A percentile compares a stretch with the other conserved stretches of the same genome.
Evolutionary conservation across 2,888 invertebrate species (phyloP).

Genomic region (Cistogaster globosa): DNA sequence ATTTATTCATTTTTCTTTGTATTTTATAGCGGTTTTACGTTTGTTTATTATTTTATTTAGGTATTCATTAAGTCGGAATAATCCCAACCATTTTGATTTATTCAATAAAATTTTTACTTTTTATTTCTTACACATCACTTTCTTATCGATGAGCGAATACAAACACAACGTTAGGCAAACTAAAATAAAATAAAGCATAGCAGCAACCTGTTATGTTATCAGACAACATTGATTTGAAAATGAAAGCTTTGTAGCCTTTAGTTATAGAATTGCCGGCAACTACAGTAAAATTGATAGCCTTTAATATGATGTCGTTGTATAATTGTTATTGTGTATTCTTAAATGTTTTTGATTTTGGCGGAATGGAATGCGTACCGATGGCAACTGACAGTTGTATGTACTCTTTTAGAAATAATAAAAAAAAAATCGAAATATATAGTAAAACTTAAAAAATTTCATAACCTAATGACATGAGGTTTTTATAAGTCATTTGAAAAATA

Average conservation of each 20-base stretch:
- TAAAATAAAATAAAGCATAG: not conserved
- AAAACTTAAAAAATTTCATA: no score
- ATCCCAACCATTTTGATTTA: conserved; percentile 71
- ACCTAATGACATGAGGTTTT: no score
- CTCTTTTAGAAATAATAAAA: no score
- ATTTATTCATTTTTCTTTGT: no score
- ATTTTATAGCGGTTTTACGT: conserved; percentile 3
- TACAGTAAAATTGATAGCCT: conserved; percentile 54
- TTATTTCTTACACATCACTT: conserved; percentile 67
- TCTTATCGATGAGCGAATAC: conserved; percentile 58
- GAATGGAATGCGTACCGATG: no score
- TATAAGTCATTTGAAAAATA: no score
- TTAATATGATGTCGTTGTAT: conserved; percentile 38
- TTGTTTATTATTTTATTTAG: conserved; percentile 53
- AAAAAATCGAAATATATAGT: no score
- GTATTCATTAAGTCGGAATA: conserved; percentile 63
- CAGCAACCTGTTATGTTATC: conserved; percentile 55
- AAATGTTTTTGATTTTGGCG: conserved; percentile 24
- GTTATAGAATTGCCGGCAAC: conserved; percentile 65
- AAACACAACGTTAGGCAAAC: not conserved
- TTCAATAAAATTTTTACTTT: conserved; percentile 71
- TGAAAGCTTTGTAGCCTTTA: conserved; percentile 68
- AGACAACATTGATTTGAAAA: conserved; percentile 70
- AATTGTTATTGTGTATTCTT: conserved; percentile 47
- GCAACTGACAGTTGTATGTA: no score